These are phyloP conservation scores for Ganaspis brasiliensis DNA, from an alignment of 2,888 invertebrate genomes.

Conservation along the genomic window DNA sequence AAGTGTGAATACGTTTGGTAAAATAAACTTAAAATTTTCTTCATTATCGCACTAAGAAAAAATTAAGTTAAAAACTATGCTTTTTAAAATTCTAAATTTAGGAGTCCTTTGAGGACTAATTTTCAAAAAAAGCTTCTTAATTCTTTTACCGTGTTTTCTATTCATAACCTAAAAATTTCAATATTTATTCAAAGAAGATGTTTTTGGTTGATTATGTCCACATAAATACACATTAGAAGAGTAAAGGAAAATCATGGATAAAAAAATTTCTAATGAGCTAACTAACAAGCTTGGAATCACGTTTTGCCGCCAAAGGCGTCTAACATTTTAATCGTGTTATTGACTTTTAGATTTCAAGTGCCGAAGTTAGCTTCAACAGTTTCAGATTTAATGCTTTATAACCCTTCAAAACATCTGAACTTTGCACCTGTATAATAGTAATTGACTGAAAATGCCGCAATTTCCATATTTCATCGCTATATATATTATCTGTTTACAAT, in stretches of 20 bases:
- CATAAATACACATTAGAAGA: background rate
- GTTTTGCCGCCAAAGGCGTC: background rate
- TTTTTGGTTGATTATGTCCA: no score
- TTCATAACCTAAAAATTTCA: no score
- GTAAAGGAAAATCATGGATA: background rate
- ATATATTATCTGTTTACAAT: background rate
- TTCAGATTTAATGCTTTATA: conserved; percentile 26
- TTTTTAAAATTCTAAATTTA: no score
- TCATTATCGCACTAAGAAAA: background rate
- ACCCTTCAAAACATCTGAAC: background rate
- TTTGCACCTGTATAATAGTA: background rate
- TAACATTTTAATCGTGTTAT: conserved; percentile 29
- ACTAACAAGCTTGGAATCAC: background rate
- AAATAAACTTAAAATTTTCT: background rate
- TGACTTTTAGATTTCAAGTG: conserved; percentile 23
- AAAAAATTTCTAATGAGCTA: conserved; percentile 12
- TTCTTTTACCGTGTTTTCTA: no score
- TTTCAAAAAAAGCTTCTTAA: no score
- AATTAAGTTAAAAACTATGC: no score
- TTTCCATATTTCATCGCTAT: background rate
- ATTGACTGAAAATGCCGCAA: background rate
- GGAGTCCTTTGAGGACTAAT: no score
- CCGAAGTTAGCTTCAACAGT: background rate
- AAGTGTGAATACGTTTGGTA: background rate
- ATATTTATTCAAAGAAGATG: no score